Conservation (phyloP, 2,113 vertebrate species). For the Melanerpes aurifrons region DNA sequence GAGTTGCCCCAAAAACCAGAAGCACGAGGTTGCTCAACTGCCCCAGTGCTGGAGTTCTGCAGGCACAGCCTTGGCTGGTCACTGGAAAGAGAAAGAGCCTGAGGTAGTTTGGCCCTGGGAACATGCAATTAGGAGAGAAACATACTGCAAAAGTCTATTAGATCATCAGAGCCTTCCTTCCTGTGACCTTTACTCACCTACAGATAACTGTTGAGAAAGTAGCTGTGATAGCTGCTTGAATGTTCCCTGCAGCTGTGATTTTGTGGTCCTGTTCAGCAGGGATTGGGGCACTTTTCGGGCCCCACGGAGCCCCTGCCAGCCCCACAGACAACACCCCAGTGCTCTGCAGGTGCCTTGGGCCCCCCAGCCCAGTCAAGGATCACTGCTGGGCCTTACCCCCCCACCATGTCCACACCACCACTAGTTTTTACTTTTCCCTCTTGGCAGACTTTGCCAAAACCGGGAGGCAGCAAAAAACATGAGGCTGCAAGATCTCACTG, state of each 20-base stretch:
- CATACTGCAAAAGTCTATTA: background rate
- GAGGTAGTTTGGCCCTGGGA: background rate
- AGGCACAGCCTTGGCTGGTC: background rate
- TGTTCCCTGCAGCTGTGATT: background rate
- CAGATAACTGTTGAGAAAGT: background rate
- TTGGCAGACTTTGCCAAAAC: background rate
- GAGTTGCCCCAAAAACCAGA: background rate
- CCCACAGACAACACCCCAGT: rapidly evolving
- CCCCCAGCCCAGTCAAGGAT: background rate
- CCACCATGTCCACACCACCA: background rate
- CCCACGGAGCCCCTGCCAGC: background rate
- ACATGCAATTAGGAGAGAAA: background rate
- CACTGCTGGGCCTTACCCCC: background rate
- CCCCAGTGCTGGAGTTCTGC: background rate
- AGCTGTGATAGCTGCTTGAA: rapidly evolving
- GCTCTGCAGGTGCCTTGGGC: background rate
- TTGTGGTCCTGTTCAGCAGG: background rate
- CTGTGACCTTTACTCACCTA: conserved; percentile 1
- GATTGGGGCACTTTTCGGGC: background rate
- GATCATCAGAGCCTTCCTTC: background rate
- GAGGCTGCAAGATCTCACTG: background rate
- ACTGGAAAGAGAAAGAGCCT: background rate
- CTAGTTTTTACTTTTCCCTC: background rate
- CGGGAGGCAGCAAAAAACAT: background rate
- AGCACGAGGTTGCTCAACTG: background rate